Percentiles rank a stretch among this genome's conserved stretches.
Conservation (phyloP, 1,140 invertebrate genomes). For the Chironomus tepperi region DNA sequence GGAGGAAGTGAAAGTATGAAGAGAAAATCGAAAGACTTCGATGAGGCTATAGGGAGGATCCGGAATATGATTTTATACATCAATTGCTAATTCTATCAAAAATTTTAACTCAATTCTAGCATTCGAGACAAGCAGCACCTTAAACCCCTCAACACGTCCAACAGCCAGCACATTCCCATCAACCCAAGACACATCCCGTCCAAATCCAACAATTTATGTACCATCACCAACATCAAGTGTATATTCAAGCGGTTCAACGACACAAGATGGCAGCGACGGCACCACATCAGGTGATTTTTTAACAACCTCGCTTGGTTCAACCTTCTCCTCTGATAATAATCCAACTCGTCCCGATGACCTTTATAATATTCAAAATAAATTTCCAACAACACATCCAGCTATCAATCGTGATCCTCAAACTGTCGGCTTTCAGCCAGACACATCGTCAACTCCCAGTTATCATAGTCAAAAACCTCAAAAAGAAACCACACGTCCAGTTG, state of each 20-base stretch:
- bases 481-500: background rate
- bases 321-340: background rate
- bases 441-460: background rate
- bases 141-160: background rate
- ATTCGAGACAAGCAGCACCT: background rate
- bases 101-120: background rate
- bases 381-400: constrained; percentile 11
- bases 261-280: background rate
- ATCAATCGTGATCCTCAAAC: background rate
- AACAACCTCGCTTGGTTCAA: background rate
- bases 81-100: background rate
- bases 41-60: too few species aligned
- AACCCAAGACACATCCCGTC: background rate
- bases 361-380: background rate
- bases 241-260: background rate
- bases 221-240: background rate
- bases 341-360: background rate
- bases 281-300: background rate
- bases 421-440: background rate
- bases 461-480: background rate
- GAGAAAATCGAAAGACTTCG: too few species aligned
- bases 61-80: too few species aligned
- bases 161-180: constrained; percentile 2
- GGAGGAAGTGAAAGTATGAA: too few species aligned
- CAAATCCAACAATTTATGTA: background rate